A percentile compares a stretch with the other conserved stretches of the same genome.
These are phyloP conservation scores for Carterocephalus palaemon DNA, from an alignment of 2,888 invertebrate genomes.

Conservation along the genomic window DNA sequence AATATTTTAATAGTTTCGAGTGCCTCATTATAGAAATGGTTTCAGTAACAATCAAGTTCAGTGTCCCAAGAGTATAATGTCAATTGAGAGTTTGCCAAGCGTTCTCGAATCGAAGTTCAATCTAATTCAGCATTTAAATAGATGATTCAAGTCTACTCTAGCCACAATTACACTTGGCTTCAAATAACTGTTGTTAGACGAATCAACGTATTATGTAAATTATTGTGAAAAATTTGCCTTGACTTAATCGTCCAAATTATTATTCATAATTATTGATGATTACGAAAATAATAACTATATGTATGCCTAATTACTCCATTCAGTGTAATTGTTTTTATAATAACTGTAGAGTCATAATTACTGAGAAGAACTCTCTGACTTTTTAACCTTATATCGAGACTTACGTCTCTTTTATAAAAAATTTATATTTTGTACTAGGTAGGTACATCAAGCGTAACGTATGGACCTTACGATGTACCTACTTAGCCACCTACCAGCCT, in stretches of 20 bases:
- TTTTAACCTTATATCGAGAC: too few relatives aligned
- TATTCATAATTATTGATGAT: constrained; percentile 3
- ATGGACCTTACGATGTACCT: too few relatives aligned
- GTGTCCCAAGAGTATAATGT: constrained; percentile 21
- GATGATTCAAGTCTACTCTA: constrained; percentile 11
- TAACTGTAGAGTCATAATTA: background rate
- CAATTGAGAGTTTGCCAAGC: constrained; percentile 23
- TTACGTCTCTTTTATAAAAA: too few relatives aligned
- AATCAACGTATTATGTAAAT: too few relatives aligned
- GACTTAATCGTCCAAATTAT: background rate
- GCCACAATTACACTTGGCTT: constrained; percentile 1
- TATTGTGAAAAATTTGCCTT: constrained; percentile 2
- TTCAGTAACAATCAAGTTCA: constrained; percentile 22
- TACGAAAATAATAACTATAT: constrained; percentile 1
- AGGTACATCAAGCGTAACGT: too few relatives aligned
- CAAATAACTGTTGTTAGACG: background rate
- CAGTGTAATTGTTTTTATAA: constrained; percentile 7
- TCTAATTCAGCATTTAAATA: constrained; percentile 16
- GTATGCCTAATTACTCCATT: background rate
- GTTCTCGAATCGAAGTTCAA: constrained; percentile 17
- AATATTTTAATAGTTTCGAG: background rate
- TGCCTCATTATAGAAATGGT: constrained; percentile 12
- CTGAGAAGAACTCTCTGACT: background rate
- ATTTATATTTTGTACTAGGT: too few relatives aligned
- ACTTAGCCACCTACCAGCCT: too few relatives aligned